Evolutionary conservation across 30 jellyfish, hydroid and myxozoan species (phyloP), one percentile per base, ranked within the genome.

Genomic region (Aurelia sp.): DNA sequence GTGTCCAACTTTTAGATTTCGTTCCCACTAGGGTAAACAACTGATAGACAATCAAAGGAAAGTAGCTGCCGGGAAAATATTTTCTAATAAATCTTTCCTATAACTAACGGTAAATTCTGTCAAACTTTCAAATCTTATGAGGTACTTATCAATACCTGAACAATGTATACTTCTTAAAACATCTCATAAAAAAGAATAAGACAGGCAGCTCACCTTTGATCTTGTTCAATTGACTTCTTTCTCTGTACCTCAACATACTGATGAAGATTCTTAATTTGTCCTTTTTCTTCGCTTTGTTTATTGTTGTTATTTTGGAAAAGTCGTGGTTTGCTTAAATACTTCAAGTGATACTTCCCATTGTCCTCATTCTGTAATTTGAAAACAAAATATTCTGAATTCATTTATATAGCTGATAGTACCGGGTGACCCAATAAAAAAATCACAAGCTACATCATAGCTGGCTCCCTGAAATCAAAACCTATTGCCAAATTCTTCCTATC

Each of bases 251-350:
- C 91, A 6, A 82, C 71, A 74, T 33, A 82, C 62, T 70, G 85
- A 0, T 20, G 83, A 11, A 82, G 41, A 9, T 84, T n/a, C 63
- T 35, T 57, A 3, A 33, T 11, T 15, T 65, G 85, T 15, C 62
- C 65, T 27, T 33, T 67, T 18, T 81, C 84, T 37, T 66, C 83
- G 21, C 22, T 16, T 60, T 37, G 60, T 59, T 44, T 57, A 18
- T 51, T 44, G 13, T 67, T 70, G 27, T 62, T 51, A 4, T 47
- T 30, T 19, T 71, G 21, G 27, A 67, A 66, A 11, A 82, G 61
- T 6, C 85, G 72, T 30, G 91, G 91, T 40, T 82, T 82, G 63
- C 62, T 82, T 70, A 82, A 20, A 41, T 82, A 82, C 10, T 72
- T 60, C 71, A 68, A 35, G 33, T 82, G 91, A 58, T 68, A 82